Evolutionary conservation across 2,113 vertebrate genomes (phyloP).

Genomic region (Percopsis transmontana): DNA sequence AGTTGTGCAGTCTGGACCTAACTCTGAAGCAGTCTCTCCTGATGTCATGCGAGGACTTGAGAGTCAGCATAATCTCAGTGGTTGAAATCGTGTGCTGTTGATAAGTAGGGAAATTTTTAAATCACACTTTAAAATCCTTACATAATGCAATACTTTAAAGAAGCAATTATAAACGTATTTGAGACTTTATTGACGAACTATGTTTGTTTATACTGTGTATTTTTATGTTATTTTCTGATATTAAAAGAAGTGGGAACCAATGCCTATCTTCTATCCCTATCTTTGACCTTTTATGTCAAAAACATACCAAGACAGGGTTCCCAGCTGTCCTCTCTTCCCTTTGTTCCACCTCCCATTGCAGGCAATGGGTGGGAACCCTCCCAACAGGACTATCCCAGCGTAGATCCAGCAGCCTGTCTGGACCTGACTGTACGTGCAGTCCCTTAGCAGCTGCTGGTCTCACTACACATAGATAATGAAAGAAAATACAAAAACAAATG

Average conservation of each 20-base stretch:
- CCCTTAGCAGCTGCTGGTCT: constrained; percentile 69
- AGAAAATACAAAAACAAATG: not conserved
- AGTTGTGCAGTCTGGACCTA: constrained; percentile 65
- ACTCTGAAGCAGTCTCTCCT: constrained; percentile 62
- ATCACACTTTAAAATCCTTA: not conserved
- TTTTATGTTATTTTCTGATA: too few relatives aligned
- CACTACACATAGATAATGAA: constrained; percentile 60
- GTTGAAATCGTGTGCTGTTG: constrained; percentile 35
- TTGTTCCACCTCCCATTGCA: constrained; percentile 82
- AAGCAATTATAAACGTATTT: too few relatives aligned
- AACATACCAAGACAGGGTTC: constrained; percentile 31
- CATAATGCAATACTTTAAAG: too few relatives aligned
- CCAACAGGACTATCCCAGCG: constrained; percentile 75
- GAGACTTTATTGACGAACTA: too few relatives aligned
- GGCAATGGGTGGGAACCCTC: constrained; percentile 71
- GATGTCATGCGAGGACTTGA: not conserved
- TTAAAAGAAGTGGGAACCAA: too few relatives aligned
- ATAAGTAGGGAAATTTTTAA: not conserved
- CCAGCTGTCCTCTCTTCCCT: constrained; percentile 42
- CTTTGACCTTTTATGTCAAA: too few relatives aligned
- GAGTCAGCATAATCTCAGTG: constrained; percentile 23
- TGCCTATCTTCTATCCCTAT: too few relatives aligned
- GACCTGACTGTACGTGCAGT: constrained; percentile 55
- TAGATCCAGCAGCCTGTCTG: constrained; percentile 53
- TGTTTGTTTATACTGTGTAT: too few relatives aligned